Evolutionary conservation across 2,888 invertebrate species (phyloP).

Genomic region (Antheraea yamamai): DNA sequence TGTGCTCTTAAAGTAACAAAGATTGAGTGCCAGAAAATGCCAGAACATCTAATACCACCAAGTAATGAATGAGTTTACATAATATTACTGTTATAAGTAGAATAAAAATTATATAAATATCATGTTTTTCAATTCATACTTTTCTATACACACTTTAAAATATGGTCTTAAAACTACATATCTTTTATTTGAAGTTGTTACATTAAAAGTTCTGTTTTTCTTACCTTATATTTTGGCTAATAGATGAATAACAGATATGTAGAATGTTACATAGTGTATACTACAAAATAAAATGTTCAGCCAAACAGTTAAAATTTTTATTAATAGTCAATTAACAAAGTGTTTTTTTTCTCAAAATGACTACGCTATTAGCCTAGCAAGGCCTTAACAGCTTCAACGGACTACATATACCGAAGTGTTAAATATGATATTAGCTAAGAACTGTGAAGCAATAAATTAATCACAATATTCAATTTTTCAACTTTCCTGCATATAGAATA

Average conservation of each 20-base stretch:
- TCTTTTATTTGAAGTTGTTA: background rate
- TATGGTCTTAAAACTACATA: too few relatives aligned
- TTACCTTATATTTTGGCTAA: background rate
- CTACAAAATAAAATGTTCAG: background rate
- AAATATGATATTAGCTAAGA: too few relatives aligned
- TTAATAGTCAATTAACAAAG: too few relatives aligned
- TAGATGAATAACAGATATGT: background rate
- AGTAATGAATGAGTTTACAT: constrained; percentile 40
- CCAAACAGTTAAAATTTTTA: background rate
- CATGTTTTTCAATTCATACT: background rate
- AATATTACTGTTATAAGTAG: constrained; percentile 33
- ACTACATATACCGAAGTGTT: too few relatives aligned
- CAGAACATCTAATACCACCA: constrained; percentile 79
- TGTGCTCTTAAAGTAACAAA: constrained; percentile 95
- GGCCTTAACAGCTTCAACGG: too few relatives aligned
- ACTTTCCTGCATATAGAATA: too few relatives aligned
- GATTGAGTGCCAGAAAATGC: constrained; percentile 83
- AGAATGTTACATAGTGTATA: background rate
- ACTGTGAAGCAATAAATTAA: too few relatives aligned
- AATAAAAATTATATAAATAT: constrained; percentile 39
- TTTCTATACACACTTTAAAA: background rate
- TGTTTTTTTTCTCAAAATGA: too few relatives aligned
- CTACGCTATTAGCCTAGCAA: too few relatives aligned
- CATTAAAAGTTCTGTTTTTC: background rate
- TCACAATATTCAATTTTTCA: too few relatives aligned